A percentile compares a stretch with the other conserved stretches of the same genome.
Conservation (phyloP, 2,797 vertebrate species). For the Tokudaia tokunoshimensis region DNA sequence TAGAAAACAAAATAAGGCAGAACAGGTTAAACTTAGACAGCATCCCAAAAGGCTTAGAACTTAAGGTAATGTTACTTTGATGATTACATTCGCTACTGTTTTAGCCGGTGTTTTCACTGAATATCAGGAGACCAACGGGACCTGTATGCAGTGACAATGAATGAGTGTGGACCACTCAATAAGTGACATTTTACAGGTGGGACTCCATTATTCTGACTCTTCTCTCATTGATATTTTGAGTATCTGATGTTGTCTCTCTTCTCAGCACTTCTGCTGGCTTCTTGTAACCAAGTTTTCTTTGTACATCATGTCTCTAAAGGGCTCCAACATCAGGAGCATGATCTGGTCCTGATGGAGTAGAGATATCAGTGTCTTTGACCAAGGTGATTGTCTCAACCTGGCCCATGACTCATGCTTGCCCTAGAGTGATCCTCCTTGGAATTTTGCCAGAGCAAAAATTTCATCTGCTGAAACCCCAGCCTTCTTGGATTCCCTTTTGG, state of each 20-base stretch:
- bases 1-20: background rate
- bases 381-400: background rate
- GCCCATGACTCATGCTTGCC: background rate
- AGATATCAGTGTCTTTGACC: background rate
- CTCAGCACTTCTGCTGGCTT: too few relatives aligned
- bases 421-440: background rate
- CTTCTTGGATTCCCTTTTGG: background rate
- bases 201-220: background rate
- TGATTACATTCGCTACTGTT: background rate
- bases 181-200: background rate
- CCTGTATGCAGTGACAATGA: background rate
- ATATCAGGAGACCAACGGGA: background rate
- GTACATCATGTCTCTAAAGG: background rate
- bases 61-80: background rate
- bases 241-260: background rate
- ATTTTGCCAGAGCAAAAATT: background rate
- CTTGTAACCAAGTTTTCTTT: background rate
- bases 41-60: background rate
- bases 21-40: background rate
- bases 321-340: background rate
- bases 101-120: background rate
- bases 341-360: background rate
- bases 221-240: background rate
- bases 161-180: rapidly evolving
- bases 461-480: background rate